Base-by-base conservation (phyloP, 2,797 vertebrate species). In the Smutsia gigantea region DNA sequence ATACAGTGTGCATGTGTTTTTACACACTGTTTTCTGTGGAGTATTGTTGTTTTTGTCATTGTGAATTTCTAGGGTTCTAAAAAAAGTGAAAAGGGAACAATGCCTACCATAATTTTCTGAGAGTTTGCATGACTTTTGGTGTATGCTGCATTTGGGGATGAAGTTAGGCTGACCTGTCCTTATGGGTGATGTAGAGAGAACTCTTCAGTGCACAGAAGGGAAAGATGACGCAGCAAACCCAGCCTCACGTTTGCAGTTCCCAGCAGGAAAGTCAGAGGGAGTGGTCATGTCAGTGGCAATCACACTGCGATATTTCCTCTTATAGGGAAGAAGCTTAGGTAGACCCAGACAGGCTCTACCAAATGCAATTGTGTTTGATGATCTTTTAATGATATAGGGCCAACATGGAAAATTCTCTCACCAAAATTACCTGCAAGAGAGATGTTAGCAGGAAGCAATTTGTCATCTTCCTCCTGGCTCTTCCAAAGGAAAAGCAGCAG, bases 71-170 rank as follows among this genome's bases (percentile, higher is more conserved):
- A 2, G 21, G 31, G 29, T 39, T 78, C 83, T 66, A 49, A 77
- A 61, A 9, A 78, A 42, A 42, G 64, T 1, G 21, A 42, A 11
- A 25, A 46, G 51, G 19, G 13, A 66, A 18, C 2, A 0, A 7
- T 4, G 6, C 17, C 64, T 17, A 10, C 27, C 49, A 11, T 21
- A 15, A 2, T 55, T 55, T 14, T 49, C 82, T 15, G 2, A 42
- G 79, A 42, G 37, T 8, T 0, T 2, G n/a, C 2, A 0, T 0
- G 6, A 8, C 4, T 2, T 31, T 7, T 2, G 3, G 29, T 57
- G 37, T n/a, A 2, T 51, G 23, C 49, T 79, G 49, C 25, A 15
- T 10, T 29, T 11, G n/a, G 57, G 18, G 11, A 18, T 4, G 5
- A 23, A 61, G 7, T 46, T 46, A 0, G 37, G 21, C 90, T 25